Conservation (phyloP, 2,113 vertebrate genomes). For the Caranx melampygus region DNA sequence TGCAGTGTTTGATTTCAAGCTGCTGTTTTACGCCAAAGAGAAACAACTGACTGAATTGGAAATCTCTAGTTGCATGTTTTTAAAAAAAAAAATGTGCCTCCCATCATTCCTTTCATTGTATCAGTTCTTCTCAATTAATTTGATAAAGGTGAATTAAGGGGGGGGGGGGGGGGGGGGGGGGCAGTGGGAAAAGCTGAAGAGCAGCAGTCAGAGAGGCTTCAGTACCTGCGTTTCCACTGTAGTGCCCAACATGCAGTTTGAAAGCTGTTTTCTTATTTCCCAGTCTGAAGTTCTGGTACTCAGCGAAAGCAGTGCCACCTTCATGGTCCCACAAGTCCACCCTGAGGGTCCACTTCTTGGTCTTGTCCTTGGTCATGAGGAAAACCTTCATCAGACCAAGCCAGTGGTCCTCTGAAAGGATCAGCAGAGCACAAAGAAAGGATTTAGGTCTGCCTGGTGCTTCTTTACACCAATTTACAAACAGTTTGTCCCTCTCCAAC, state of each 20-base stretch:
- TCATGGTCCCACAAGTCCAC: conserved; percentile 80
- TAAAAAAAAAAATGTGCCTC: no score
- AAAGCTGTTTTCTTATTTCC: conserved; percentile 52
- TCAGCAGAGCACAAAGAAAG: not conserved
- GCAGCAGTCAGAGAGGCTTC: not conserved
- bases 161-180: no score
- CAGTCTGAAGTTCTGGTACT: conserved; percentile 74
- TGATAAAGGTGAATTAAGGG: no score
- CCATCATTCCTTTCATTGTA: no score
- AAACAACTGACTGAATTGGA: no score
- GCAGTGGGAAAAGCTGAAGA: not conserved
- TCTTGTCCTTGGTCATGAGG: conserved; percentile 53
- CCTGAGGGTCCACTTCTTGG: conserved; percentile 56
- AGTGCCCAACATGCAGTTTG: conserved; percentile 72
- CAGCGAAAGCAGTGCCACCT: conserved; percentile 54
- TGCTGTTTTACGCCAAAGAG: no score
- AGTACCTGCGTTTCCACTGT: conserved; percentile 78
- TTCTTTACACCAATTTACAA: not conserved
- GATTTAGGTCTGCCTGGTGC: not conserved
- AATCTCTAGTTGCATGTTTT: no score
- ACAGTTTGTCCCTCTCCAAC: not conserved
- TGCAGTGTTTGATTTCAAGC: no score
- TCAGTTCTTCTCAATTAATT: no score
- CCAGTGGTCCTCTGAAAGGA: conserved; percentile 79
- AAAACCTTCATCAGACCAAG: conserved; percentile 74